Evolutionary conservation across 2,888 invertebrate species (phyloP).

Genomic region (Ochlodes sylvanus): DNA sequence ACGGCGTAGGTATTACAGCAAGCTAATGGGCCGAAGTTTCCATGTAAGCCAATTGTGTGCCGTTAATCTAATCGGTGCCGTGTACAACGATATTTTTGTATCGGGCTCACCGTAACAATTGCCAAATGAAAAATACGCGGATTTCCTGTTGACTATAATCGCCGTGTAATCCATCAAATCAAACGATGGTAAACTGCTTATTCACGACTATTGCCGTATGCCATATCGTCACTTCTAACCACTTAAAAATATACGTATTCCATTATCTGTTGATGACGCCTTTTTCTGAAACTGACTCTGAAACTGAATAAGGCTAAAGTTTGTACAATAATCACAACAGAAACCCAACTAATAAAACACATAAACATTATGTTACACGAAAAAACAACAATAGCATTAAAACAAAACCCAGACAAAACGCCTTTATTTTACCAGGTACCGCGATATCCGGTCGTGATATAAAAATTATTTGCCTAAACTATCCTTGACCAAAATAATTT

Average conservation of each 20-base stretch:
- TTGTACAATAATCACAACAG: neutral
- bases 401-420: slow-evolving; percentile 42
- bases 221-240: slow-evolving; percentile 69
- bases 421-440: slow-evolving; percentile 32
- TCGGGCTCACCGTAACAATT: slow-evolving; percentile 68
- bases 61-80: slow-evolving; percentile 79
- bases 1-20: slow-evolving; percentile 63
- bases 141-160: slow-evolving; percentile 79
- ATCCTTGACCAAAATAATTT: slow-evolving; percentile 74
- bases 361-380: slow-evolving; percentile 16
- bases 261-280: slow-evolving; percentile 22
- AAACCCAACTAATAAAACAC: neutral
- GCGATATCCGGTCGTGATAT: slow-evolving; percentile 49
- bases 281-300: slow-evolving; percentile 12
- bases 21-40: slow-evolving; percentile 72
- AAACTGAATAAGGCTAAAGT: neutral
- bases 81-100: slow-evolving; percentile 62
- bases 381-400: slow-evolving; percentile 40
- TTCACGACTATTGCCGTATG: slow-evolving; percentile 60
- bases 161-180: slow-evolving; percentile 79
- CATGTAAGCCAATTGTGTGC: slow-evolving; percentile 80
- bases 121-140: slow-evolving; percentile 82
- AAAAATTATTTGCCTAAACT: slow-evolving; percentile 70
- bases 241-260: slow-evolving; percentile 13
- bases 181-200: slow-evolving; percentile 55